Percentiles rank a stretch among this genome's conserved stretches.
phyloP scores from a whole-genome alignment of 1,140 invertebrate species.

The Asobara japonica region DNA sequence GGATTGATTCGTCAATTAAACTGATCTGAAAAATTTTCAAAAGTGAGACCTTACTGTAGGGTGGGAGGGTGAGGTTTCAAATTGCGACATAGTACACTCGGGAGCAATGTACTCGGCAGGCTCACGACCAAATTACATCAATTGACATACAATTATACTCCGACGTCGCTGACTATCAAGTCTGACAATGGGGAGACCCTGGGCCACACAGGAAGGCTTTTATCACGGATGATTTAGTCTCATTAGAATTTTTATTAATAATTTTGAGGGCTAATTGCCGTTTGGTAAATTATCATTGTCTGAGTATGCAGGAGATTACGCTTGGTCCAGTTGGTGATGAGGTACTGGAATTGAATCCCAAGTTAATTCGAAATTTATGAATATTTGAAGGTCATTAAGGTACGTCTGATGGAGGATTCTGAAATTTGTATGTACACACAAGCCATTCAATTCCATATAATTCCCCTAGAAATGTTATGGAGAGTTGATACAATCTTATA shows the following conservation, averaged over 20 bases:
- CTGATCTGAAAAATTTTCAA: too few relatives aligned
- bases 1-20: too few relatives aligned
- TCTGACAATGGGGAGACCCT: slow-evolving; percentile 41
- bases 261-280: slow-evolving; percentile 55
- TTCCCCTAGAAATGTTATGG: too few relatives aligned
- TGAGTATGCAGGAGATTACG: slow-evolving; percentile 41
- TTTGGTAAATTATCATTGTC: slow-evolving; percentile 56
- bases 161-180: slow-evolving; percentile 38
- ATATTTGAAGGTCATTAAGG: neutral
- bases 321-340: neutral
- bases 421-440: too few relatives aligned
- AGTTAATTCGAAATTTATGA: neutral
- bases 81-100: slow-evolving; percentile 5
- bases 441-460: too few relatives aligned
- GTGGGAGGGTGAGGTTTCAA: neutral
- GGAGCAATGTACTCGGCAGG: slow-evolving; percentile 15
- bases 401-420: too few relatives aligned
- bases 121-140: slow-evolving; percentile 50
- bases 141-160: slow-evolving; percentile 57
- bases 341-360: neutral
- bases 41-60: neutral
- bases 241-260: slow-evolving; percentile 62
- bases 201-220: slow-evolving; percentile 62
- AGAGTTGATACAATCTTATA: too few relatives aligned
- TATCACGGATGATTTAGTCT: slow-evolving; percentile 62